Evolutionary conservation across 2,888 invertebrate species (phyloP).

Genomic region (Nemoura dubitans): DNA sequence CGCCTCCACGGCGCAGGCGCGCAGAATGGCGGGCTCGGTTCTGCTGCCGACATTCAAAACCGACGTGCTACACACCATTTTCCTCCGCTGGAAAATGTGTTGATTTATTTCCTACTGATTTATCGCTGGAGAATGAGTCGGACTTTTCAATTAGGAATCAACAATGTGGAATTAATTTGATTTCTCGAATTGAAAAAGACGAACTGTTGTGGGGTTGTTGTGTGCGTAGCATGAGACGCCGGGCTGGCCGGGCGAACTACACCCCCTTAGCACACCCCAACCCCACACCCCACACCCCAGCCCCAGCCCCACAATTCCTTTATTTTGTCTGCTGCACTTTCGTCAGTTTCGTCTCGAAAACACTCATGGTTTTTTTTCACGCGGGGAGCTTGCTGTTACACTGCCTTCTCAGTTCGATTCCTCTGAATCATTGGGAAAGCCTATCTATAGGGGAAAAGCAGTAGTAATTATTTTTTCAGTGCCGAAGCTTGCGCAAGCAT

Average conservation of each 20-base stretch:
- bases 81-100: conserved; percentile 10
- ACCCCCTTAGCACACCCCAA: not conserved
- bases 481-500: too few relatives aligned
- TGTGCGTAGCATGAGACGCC: not conserved
- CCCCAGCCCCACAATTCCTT: conserved; percentile 39
- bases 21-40: too few relatives aligned
- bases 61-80: not conserved
- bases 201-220: conserved; percentile 31
- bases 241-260: not conserved
- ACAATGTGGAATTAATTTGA: conserved; percentile 63
- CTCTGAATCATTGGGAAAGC: too few relatives aligned
- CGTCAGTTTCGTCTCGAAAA: conserved; percentile 47
- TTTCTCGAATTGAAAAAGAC: conserved; percentile 45
- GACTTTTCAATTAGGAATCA: conserved; percentile 63
- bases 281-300: conserved; percentile 45
- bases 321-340: conserved; percentile 47
- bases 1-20: too few relatives aligned
- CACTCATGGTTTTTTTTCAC: too few relatives aligned
- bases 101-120: conserved; percentile 39
- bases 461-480: too few relatives aligned
- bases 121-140: conserved; percentile 35
- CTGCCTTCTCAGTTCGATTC: too few relatives aligned
- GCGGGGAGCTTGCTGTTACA: too few relatives aligned
- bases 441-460: too few relatives aligned
- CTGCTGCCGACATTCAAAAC: too few relatives aligned